Evolutionary conservation across 1,140 invertebrate genomes (phyloP).

Genomic region (Papilio helenus): DNA sequence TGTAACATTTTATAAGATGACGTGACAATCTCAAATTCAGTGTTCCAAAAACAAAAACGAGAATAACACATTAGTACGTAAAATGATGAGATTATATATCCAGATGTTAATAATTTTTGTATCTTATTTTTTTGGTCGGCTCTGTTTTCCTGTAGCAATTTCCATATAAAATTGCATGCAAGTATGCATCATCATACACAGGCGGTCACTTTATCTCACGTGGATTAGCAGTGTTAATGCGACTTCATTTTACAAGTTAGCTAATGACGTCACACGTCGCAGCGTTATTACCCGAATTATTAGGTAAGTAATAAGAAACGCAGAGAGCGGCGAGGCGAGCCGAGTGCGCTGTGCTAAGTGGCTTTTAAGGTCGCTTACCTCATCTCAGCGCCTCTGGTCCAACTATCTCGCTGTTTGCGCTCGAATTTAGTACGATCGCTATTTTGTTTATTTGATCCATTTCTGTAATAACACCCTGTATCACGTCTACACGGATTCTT

Average conservation of each 20-base stretch:
- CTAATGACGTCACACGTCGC: constrained; percentile 32
- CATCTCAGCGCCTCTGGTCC: constrained; percentile 65
- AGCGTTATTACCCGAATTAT: constrained; percentile 68
- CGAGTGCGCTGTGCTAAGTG: constrained; percentile 69
- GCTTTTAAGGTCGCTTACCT: constrained; percentile 82
- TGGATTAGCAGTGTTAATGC: constrained; percentile 1
- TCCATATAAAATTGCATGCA: neutral
- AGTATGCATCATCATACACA: constrained; percentile 8
- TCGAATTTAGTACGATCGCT: constrained; percentile 62
- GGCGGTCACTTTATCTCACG: neutral
- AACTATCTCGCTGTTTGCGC: constrained; percentile 62
- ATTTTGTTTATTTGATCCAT: constrained; percentile 64
- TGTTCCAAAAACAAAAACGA: neutral
- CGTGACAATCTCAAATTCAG: neutral
- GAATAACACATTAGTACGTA: neutral
- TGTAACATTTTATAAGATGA: neutral
- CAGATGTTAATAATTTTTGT: neutral
- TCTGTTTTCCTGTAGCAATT: neutral
- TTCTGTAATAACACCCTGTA: constrained; percentile 45
- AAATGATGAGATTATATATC: neutral
- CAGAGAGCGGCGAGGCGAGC: constrained; percentile 64
- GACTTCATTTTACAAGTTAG: neutral
- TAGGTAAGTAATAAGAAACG: constrained; percentile 75
- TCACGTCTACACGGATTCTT: neutral
- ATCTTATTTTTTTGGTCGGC: neutral